phyloP scores from a whole-genome alignment of 2,888 invertebrate genomes.

The Orgyia antiqua region DNA sequence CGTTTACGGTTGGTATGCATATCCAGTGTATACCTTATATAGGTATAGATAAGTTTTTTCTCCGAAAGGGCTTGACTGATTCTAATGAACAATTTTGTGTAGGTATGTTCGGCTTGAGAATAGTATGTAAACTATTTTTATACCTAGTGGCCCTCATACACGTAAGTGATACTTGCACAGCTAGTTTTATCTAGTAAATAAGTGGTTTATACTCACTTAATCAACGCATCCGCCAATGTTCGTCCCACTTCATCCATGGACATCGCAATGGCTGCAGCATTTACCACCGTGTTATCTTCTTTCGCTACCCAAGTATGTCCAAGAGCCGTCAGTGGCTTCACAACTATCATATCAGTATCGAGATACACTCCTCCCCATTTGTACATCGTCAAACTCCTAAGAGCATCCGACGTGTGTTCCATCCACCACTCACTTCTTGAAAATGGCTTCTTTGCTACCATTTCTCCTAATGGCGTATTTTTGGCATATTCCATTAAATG shows the following conservation, averaged over 20 bases:
- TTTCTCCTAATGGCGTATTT: slow-evolving; percentile 76
- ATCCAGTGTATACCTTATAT: too few relatives aligned
- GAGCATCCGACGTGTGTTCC: slow-evolving; percentile 80
- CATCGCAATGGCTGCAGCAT: slow-evolving; percentile 83
- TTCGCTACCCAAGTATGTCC: slow-evolving; percentile 80
- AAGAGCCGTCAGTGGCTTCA: slow-evolving; percentile 75
- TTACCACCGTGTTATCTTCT: slow-evolving; percentile 72
- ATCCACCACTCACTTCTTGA: slow-evolving; percentile 66
- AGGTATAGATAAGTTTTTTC: too few relatives aligned
- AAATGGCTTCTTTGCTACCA: slow-evolving; percentile 67
- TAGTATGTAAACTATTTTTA: too few relatives aligned
- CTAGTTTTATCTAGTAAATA: too few relatives aligned
- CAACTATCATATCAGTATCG: slow-evolving; percentile 85
- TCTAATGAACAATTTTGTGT: too few relatives aligned
- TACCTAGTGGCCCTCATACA: too few relatives aligned
- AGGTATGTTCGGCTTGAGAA: too few relatives aligned
- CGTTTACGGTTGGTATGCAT: too few relatives aligned
- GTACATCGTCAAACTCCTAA: slow-evolving; percentile 82
- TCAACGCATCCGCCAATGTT: slow-evolving; percentile 7
- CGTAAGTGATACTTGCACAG: too few relatives aligned
- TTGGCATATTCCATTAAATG: slow-evolving; percentile 54
- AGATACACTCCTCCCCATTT: slow-evolving; percentile 88
- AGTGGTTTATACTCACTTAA: slow-evolving; percentile 14
- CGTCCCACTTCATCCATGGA: slow-evolving; percentile 37
- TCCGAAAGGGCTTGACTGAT: too few relatives aligned